Percentiles rank a stretch among this genome's conserved stretches.
Evolutionary conservation across 2,797 vertebrate species (phyloP).

Genomic region (Merluccius polli): DNA sequence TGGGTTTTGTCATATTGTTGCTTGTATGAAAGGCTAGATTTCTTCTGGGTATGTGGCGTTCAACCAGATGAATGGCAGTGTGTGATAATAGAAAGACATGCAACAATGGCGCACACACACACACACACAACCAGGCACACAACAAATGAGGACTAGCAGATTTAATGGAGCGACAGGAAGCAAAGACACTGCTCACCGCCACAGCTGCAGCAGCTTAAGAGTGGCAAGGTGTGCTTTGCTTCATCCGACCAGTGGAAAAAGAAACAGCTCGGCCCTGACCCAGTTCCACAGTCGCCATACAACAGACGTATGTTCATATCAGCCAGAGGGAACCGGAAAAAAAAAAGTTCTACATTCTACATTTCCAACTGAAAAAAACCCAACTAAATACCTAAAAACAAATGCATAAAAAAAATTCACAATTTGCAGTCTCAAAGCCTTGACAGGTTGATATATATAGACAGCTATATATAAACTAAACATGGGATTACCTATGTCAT

Average conservation of each 20-base stretch:
- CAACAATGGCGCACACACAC: neutral
- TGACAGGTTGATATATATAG: no score
- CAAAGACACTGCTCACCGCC: constrained; percentile 44
- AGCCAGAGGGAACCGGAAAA: constrained; percentile 18
- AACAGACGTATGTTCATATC: constrained; percentile 10
- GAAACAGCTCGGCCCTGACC: constrained; percentile 58
- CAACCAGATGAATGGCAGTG: neutral
- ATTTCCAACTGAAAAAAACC: no score
- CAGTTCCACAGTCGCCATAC: constrained; percentile 50
- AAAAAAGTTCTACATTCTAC: neutral
- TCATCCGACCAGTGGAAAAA: constrained; percentile 27
- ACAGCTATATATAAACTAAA: no score
- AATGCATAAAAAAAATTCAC: no score
- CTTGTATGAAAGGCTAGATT: neutral
- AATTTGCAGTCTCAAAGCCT: no score
- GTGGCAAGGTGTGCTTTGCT: constrained; percentile 37
- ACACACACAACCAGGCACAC: constrained; percentile 13
- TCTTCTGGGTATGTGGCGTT: neutral
- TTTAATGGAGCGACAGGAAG: constrained; percentile 36
- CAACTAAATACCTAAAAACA: no score
- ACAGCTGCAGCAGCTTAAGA: constrained; percentile 31
- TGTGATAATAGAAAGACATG: neutral
- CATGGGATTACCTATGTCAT: no score
- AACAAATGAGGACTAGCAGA: constrained; percentile 33
- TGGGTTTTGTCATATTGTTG: neutral